Base-by-base conservation (phyloP, 2,113 vertebrate species). In the Hippolais icterina region DNA sequence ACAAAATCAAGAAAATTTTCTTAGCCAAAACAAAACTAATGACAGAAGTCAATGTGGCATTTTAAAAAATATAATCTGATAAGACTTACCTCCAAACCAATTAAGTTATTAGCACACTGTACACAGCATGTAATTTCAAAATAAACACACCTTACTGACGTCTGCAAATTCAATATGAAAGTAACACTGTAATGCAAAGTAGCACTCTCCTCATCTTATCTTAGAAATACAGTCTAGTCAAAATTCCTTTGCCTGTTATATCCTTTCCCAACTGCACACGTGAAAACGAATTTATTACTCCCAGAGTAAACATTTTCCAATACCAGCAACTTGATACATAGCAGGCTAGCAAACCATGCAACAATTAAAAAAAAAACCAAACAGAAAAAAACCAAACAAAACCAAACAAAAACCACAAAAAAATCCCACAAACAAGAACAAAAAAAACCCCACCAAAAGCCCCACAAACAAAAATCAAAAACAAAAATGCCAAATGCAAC, bases 1-100 rank as follows among this genome's bases (percentile, higher is more conserved):
- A 31, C 31, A 83, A 87, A 72, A 76, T 17, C 9, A 69, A 71
- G 29, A 60, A 61, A 35, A 56, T 29, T 49, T 63, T 77, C 77
- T 75, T 44, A 59, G n/a, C 27, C 8, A 18, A 72, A 90, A 83
- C 17, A 69, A 88, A 81, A 23, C 2, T 3, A 78, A 65, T 9
- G 1, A 81, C 54, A 70, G 28, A 89, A 89, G 13, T 41, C 37
- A 46, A 54, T 2, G 14, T 27, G 37, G 2, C n/a, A 35, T 84
- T 74, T 84, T 8, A 5, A 81, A 91, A 89, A 22, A 21, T 27
- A 66, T 5, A 37, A 68, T 28, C 42, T 0, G 0, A 0, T 28
- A 75, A 41, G 15, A 84, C 24, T 72, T 59, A 77, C 14, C 44
- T 84, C 39, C 69, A 75, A 75, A 82, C 11, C 37, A 83, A 60